Evolutionary conservation across 2,113 vertebrate genomes (phyloP).

Genomic region (Austrofundulus limnaeus): DNA sequence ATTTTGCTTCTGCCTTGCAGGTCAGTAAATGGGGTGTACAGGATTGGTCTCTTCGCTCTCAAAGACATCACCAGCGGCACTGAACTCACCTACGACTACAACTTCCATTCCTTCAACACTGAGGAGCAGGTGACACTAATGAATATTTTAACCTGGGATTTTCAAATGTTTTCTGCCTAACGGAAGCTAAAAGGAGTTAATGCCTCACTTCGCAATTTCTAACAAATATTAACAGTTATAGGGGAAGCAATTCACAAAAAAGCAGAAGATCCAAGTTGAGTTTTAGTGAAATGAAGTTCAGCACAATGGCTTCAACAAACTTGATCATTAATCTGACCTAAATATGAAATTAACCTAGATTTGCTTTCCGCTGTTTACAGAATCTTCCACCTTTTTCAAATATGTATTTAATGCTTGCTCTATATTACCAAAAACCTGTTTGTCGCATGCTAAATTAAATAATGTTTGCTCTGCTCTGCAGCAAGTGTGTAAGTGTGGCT

Average conservation of each 20-base stretch:
- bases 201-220: neutral
- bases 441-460: neutral
- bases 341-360: neutral
- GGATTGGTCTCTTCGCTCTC: conserved; percentile 94
- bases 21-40: conserved; percentile 97
- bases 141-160: neutral
- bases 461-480: conserved; percentile 52
- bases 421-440: neutral
- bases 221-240: neutral
- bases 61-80: conserved; percentile 92
- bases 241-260: neutral
- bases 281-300: neutral
- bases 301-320: neutral
- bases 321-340: neutral
- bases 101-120: conserved; percentile 98
- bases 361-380: neutral
- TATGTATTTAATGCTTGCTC: neutral
- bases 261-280: neutral
- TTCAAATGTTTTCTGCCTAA: too few species aligned
- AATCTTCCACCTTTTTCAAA: neutral
- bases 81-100: conserved; percentile 98
- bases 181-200: neutral
- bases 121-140: conserved; percentile 89
- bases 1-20: conserved; percentile 63
- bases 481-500: conserved; percentile 96